Base-by-base conservation (phyloP, 1,140 invertebrate genomes). In the Neodiprion pinetum region DNA sequence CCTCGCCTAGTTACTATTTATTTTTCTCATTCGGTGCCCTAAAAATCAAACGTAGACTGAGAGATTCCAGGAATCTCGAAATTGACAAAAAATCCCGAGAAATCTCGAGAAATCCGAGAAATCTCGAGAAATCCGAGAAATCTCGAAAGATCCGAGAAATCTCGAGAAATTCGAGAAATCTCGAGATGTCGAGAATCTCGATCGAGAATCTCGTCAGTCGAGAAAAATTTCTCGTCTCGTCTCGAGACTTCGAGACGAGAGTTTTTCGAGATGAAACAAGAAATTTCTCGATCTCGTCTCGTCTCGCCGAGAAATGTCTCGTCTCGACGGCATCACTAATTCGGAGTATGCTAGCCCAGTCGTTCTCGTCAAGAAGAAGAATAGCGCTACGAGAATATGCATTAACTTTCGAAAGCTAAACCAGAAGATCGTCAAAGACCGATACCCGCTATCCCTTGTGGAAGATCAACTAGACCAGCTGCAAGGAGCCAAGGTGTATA, bases 381-480 rank as follows among this genome's bases (percentile, higher is more conserved):
- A 90, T 82, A 83, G 88, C 68, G 70, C 81, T 66, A 70, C 81
- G 28, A 78, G 87, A 74, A 75, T 90, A 74, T 89, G 84, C 76
- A 75, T 78, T 0, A 89, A 92, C 72, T 49, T 82, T 79, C 9
- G 79, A 78, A 14, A 76, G 40, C 21, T 83, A 72, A 74, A 86
- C 80, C 74, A 82, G 66, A 72, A 82, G 70, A 72, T 79, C 81
- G 61, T 82, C 0, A 82, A 81, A 74, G 89, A 91, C 70, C 71
- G 79, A 23, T 91, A 85, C 77, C 90, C 90, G 0, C 74, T 92
- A 11, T 90, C 89, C 1, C 50, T 86, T 0, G 90, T 91, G 17
- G 87, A 90, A 66, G 87, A 90, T 61, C 80, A 82, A 9, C 76
- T 92, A 9, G 85, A 88, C 76, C 67, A 80, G 83, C 75, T 83